phyloP scores from a whole-genome alignment of 53 echinoderm and acorn worm genomes.

The Temnopleurus reevesii region DNA sequence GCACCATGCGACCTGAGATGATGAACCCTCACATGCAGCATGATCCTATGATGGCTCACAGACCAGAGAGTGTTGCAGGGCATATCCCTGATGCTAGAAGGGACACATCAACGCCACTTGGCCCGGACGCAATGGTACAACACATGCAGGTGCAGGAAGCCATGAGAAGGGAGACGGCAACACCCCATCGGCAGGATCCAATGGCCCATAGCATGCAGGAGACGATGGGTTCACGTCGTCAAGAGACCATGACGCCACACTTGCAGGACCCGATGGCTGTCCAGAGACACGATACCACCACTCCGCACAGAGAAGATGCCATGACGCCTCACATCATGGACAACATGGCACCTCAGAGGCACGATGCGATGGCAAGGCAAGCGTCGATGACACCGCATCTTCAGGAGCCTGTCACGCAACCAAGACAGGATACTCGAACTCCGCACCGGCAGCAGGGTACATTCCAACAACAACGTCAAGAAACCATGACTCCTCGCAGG shows the following conservation, averaged over 20 bases:
- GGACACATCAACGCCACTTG: conserved; percentile 41
- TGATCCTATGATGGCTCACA: conserved; percentile 35
- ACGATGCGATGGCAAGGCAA: conserved; percentile 35
- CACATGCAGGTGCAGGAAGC: conserved; percentile 58
- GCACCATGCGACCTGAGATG: conserved; percentile 14
- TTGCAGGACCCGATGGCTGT: conserved; percentile 29
- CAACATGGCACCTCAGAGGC: conserved; percentile 31
- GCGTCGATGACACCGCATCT: conserved; percentile 33
- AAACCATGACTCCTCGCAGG: conserved; percentile 7
- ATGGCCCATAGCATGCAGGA: conserved; percentile 35
- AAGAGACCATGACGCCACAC: conserved; percentile 45
- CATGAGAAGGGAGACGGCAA: conserved; percentile 43
- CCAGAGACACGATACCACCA: conserved; percentile 34
- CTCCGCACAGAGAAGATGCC: conserved; percentile 49
- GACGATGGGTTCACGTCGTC: neutral
- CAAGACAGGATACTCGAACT: conserved; percentile 20
- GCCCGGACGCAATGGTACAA: conserved; percentile 40
- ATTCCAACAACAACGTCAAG: conserved; percentile 15
- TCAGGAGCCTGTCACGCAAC: conserved; percentile 35
- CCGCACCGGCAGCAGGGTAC: conserved; percentile 31
- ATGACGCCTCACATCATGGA: conserved; percentile 53
- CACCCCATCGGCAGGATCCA: conserved; percentile 32
- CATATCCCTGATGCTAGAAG: conserved; percentile 30
- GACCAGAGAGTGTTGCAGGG: conserved; percentile 40
- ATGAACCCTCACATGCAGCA: conserved; percentile 50